Conservation (phyloP, 1,140 invertebrate species). For the Trichonephila inaurata region DNA sequence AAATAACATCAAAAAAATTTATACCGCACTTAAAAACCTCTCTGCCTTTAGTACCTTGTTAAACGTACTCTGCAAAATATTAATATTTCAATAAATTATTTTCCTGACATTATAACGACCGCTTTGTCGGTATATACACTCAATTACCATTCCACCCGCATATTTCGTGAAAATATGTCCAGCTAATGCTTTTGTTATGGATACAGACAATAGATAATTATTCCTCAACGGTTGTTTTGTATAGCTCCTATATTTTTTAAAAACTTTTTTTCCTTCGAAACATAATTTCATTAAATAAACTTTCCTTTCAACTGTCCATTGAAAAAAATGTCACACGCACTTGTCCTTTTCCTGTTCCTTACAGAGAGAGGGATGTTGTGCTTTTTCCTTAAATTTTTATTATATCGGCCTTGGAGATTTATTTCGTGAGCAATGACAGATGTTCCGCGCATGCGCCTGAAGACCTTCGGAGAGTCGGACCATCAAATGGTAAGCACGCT, state of each 20-base stretch:
- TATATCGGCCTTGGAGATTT: slow-evolving; percentile 3
- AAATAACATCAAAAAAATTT: background rate
- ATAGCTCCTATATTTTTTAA: background rate
- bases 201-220: too few species aligned
- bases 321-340: too few species aligned
- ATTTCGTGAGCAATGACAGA: slow-evolving; percentile 16
- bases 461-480: background rate
- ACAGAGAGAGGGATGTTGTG: background rate
- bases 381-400: slow-evolving; percentile 6
- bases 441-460: background rate
- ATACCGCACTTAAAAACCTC: background rate
- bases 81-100: background rate
- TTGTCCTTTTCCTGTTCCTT: background rate
- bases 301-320: background rate
- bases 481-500: background rate
- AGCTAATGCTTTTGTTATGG: background rate
- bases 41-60: too few species aligned
- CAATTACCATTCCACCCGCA: background rate
- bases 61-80: background rate
- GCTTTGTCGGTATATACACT: background rate
- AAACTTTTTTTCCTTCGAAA: background rate
- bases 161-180: background rate
- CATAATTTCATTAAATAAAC: background rate
- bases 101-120: background rate
- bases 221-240: background rate